Evolutionary conservation across 2,113 vertebrate genomes (phyloP).

Genomic region (Psettodes erumei): DNA sequence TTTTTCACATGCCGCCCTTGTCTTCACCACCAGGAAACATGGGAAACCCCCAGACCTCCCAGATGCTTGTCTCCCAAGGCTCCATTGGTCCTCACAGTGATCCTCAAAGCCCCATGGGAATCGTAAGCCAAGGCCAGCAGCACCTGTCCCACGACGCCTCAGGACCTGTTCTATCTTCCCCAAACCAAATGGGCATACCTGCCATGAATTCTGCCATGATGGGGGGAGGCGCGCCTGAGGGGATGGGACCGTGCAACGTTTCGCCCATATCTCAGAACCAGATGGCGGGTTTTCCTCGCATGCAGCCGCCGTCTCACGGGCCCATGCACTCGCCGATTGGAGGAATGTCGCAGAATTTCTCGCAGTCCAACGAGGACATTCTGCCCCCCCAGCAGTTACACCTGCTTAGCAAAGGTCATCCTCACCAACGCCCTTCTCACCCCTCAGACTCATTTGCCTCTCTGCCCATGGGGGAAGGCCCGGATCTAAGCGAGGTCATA

Average conservation of each 20-base stretch:
- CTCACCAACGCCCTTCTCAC: constrained; percentile 76
- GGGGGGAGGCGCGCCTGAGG: constrained; percentile 85
- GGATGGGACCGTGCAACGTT: constrained; percentile 85
- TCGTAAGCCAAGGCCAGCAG: constrained; percentile 89
- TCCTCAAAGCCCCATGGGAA: constrained; percentile 92
- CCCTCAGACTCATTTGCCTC: constrained; percentile 82
- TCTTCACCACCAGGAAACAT: constrained; percentile 83
- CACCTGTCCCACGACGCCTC: constrained; percentile 91
- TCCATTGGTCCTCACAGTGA: constrained; percentile 85
- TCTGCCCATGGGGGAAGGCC: constrained; percentile 88
- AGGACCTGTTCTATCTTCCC: constrained; percentile 88
- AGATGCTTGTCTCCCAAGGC: constrained; percentile 88
- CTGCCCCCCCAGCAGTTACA: constrained; percentile 88
- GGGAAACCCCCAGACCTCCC: constrained; percentile 83
- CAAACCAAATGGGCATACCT: constrained; percentile 90
- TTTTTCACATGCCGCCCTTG: constrained; percentile 4
- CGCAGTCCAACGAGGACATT: constrained; percentile 87
- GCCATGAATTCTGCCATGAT: constrained; percentile 88
- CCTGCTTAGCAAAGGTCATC: constrained; percentile 87
- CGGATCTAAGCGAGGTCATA: constrained; percentile 96
- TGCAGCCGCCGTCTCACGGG: constrained; percentile 85
- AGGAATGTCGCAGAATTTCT: constrained; percentile 82
- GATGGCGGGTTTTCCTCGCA: constrained; percentile 78
- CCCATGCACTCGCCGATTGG: constrained; percentile 82
- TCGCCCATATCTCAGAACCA: constrained; percentile 90